Percentiles rank a stretch among this genome's conserved stretches.
phyloP scores from a whole-genome alignment of 2,888 invertebrate genomes.

The Teleiodes luculella region DNA sequence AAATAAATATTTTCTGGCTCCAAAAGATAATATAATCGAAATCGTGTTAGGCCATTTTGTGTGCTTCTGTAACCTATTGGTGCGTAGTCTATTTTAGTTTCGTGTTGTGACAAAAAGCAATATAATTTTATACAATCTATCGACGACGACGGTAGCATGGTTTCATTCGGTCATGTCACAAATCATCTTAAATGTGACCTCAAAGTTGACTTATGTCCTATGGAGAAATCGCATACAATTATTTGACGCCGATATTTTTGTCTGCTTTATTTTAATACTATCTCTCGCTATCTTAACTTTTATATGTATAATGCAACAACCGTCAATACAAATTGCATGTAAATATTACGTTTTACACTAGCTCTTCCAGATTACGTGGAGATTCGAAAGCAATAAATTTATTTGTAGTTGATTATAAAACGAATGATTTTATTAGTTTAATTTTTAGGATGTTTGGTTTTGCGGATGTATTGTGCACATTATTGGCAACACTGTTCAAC shows the following conservation, averaged over 20 bases:
- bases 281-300: too few relatives aligned
- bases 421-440: constrained; percentile 50
- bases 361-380: constrained; percentile 30
- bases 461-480: too few relatives aligned
- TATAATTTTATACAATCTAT: neutral
- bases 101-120: neutral
- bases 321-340: neutral
- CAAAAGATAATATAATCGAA: neutral
- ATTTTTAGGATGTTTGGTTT: constrained; percentile 22
- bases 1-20: neutral
- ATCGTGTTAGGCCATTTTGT: constrained; percentile 16
- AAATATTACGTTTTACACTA: constrained; percentile 12
- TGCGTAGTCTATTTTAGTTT: constrained; percentile 34
- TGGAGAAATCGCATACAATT: too few relatives aligned
- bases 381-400: constrained; percentile 64
- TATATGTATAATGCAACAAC: too few relatives aligned
- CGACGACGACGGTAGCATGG: too few relatives aligned
- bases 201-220: too few relatives aligned
- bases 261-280: too few relatives aligned
- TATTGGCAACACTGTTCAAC: too few relatives aligned
- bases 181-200: too few relatives aligned
- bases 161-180: too few relatives aligned
- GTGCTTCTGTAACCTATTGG: constrained; percentile 50
- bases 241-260: too few relatives aligned
- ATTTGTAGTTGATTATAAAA: constrained; percentile 51